These are phyloP conservation scores for Notodromas monacha DNA, from an alignment of 2,888 invertebrate species.

Conservation along the genomic window DNA sequence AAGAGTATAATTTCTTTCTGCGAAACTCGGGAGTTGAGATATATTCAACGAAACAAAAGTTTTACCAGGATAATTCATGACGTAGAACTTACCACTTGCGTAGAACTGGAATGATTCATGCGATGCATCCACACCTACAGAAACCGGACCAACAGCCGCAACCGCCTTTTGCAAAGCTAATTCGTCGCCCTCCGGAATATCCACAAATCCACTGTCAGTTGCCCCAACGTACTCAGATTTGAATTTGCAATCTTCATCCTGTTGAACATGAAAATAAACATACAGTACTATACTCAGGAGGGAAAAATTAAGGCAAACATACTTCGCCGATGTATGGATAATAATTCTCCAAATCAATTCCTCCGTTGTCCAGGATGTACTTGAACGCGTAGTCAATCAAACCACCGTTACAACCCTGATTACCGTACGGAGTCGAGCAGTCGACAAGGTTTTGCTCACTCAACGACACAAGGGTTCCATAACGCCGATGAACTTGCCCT, in stretches of 20 bases:
- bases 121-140: constrained; percentile 63
- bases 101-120: constrained; percentile 57
- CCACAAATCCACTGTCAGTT: constrained; percentile 40
- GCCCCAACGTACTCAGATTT: too few species aligned
- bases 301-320: too few species aligned
- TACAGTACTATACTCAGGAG: too few species aligned
- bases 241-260: too few species aligned
- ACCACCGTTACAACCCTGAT: constrained; percentile 66
- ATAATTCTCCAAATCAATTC: constrained; percentile 14
- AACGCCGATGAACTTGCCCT: constrained; percentile 52
- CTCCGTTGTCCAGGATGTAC: constrained; percentile 36
- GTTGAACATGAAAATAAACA: too few species aligned
- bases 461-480: constrained; percentile 37
- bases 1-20: too few species aligned
- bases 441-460: constrained; percentile 76
- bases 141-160: constrained; percentile 48
- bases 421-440: constrained; percentile 47
- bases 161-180: constrained; percentile 36
- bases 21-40: too few species aligned
- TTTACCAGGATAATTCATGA: too few species aligned
- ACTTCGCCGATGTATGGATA: constrained; percentile 15
- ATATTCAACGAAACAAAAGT: too few species aligned
- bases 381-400: constrained; percentile 49
- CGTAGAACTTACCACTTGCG: constrained; percentile 14
- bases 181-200: constrained; percentile 38